A percentile compares a stretch with the other conserved stretches of the same genome.
Conservation (phyloP, 2,888 invertebrate genomes). For the Eristalis intricaria region DNA sequence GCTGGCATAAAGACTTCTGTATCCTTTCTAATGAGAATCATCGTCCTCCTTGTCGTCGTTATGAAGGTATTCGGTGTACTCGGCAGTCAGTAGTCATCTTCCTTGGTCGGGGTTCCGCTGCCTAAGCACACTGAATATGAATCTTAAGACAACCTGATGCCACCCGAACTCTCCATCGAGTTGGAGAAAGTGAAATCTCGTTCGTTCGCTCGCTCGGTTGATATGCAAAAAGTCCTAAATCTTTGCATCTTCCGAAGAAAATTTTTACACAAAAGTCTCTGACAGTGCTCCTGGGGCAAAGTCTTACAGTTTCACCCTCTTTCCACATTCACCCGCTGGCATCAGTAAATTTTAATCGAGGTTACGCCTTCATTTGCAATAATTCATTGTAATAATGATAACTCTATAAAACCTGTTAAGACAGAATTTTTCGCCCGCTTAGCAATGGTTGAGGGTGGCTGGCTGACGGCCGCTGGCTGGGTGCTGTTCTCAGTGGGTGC, state of each 20-base stretch:
- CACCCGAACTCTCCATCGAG: background rate
- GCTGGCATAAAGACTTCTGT: slow-evolving; percentile 70
- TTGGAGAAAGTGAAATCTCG: background rate
- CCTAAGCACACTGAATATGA: slow-evolving; percentile 1
- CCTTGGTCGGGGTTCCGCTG: slow-evolving; percentile 18
- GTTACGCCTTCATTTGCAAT: slow-evolving; percentile 72
- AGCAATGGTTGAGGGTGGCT: slow-evolving; percentile 26
- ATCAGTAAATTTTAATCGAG: slow-evolving; percentile 72
- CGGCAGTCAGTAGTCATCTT: background rate
- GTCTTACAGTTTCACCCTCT: background rate
- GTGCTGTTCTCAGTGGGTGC: background rate
- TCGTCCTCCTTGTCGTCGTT: slow-evolving; percentile 33
- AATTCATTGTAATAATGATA: slow-evolving; percentile 72
- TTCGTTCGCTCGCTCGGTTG: slow-evolving; percentile 36
- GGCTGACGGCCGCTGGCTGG: background rate
- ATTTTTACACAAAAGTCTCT: slow-evolving; percentile 36
- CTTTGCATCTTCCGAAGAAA: slow-evolving; percentile 58
- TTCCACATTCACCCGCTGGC: background rate
- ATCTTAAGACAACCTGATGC: slow-evolving; percentile 56
- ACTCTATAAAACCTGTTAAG: slow-evolving; percentile 72
- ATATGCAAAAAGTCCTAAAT: slow-evolving; percentile 72
- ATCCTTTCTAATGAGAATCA: slow-evolving; percentile 70
- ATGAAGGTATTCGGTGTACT: background rate
- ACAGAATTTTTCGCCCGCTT: slow-evolving; percentile 68
- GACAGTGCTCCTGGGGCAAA: slow-evolving; percentile 58